Evolutionary conservation across 1,140 invertebrate species (phyloP), one percentile per base, ranked within the genome.

Genomic region (Piezodorus guildinii): DNA sequence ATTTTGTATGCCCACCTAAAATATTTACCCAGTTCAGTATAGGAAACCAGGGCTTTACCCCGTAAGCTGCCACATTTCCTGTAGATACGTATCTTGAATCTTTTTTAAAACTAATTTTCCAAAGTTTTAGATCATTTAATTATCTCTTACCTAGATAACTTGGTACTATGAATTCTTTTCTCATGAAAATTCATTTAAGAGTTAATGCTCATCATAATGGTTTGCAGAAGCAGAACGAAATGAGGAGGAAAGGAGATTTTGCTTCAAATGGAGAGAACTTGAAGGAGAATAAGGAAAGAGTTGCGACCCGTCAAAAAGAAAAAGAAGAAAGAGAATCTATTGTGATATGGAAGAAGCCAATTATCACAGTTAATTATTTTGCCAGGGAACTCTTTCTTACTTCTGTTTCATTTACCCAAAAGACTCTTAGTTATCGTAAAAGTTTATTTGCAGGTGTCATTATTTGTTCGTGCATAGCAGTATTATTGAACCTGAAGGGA

Each of bases 271-370:
- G 65, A n/a, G 52, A 63, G 30, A 60, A 45, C 23, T 25, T 19
- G 23, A 52, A 30, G 64, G 54, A 63, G 23, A 60, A 16, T 25
- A 60, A 34, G 19, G 39, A 27, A 12, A 44, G 49, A 23, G 34
- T 15, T 17, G 30, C 17, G 14, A 17, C 34, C 51, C n/a, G 54
- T 68, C 77, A 75, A 72, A 73, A 76, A 67, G 77, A 79, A 62
- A 69, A 70, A 16, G 68, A 71, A 67, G 81, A 84, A 70, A 72
- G 80, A 15, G 78, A 80, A 71, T 81, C 82, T 4, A 74, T 95
- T 67, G 90, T 94, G 39, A 73, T 97, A 63, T 96, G 92, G 92
- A 81, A 86, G 71, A 83, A 83, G 72, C 94, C 94, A 25, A 71
- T 95, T 56, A 81, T 78, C 65, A 95, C 92, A 14, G 68, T 92